phyloP scores from a whole-genome alignment of 2,797 vertebrate species.

The Schizothorax lantsangensis region DNA sequence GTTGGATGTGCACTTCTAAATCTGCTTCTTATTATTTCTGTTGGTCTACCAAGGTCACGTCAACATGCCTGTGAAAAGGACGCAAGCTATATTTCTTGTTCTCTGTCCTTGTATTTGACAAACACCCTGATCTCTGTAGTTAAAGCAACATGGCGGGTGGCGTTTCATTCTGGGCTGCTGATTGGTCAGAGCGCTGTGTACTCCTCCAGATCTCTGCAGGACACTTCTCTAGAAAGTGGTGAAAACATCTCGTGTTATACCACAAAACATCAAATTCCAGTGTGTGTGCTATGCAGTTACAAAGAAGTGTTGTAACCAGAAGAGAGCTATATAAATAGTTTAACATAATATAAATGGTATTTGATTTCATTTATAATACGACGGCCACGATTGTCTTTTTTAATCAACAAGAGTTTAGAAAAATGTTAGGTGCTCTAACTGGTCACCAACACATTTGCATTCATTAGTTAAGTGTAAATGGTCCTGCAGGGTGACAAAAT shows the following conservation, averaged over 20 bases:
- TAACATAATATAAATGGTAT: neutral
- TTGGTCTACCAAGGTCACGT: neutral
- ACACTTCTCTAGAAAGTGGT: neutral
- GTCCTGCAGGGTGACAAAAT: neutral
- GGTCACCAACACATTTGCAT: neutral
- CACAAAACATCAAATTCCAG: neutral
- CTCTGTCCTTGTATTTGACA: slow-evolving; percentile 27
- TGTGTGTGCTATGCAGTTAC: neutral
- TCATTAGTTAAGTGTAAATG: neutral
- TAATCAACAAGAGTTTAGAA: neutral
- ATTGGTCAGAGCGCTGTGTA: slow-evolving; percentile 44
- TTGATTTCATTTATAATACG: neutral
- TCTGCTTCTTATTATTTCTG: slow-evolving; percentile 15
- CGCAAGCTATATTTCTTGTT: neutral
- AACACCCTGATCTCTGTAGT: slow-evolving; percentile 25
- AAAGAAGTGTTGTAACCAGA: neutral
- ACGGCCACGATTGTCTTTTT: neutral
- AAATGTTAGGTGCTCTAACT: neutral
- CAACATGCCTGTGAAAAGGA: slow-evolving; percentile 23
- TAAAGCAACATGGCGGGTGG: slow-evolving; percentile 39
- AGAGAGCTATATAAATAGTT: neutral
- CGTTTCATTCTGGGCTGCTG: neutral
- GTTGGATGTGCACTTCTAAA: neutral
- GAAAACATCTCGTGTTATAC: slow-evolving; percentile 2
- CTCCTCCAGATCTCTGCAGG: slow-evolving; percentile 11